Evolutionary conservation across 30 jellyfish, hydroid and myxozoan species (phyloP), one percentile per base, ranked within the genome.

Genomic region (Sanderia malayensis): DNA sequence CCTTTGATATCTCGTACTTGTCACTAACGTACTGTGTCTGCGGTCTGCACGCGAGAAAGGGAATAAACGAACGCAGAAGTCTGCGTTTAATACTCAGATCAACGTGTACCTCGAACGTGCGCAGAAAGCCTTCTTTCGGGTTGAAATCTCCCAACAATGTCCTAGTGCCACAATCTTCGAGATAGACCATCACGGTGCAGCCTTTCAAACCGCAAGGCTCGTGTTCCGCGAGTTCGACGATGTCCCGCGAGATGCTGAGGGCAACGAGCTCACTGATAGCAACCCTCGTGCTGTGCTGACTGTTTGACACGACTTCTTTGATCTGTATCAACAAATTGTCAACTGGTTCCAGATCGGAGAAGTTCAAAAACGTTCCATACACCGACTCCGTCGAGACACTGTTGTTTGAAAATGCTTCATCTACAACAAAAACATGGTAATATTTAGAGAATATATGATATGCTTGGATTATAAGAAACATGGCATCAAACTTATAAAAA

Each of bases 131-230:
- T 17, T 69, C 93, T 46, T 80, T 70, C 13, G 93, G 85, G 29
- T 71, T 52, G 66, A 80, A 70, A 9, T 80, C 76, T 8, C 93
- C 93, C n/a, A 80, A 18, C 18, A 24, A 15, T n/a, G 46, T 70
- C 33, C 71, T 55, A 33, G 45, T 68, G 1, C 70, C 77, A 20
- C 67, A 61, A 9, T 61, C 82, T 37, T 70, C 82, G 0, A 61
- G 7, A 2, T 72, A 33, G 8, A 80, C 44, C 13, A 70, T 25
- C 37, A 80, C 93, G 25, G 26, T 69, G 93, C 93, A 80, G 0
- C 93, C 93, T 46, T 70, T 78, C 44, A 80, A 45, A 34, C 93
- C 93, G 37, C 93, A 80, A 20, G 93, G 93, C 68, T 80, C 93
- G 53, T 80, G 47, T 44, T 65, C 85, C 0, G 93, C 82, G 34